Evolutionary conservation across 2,797 vertebrate genomes (phyloP).

Genomic region (Phalanger gymnotis): DNA sequence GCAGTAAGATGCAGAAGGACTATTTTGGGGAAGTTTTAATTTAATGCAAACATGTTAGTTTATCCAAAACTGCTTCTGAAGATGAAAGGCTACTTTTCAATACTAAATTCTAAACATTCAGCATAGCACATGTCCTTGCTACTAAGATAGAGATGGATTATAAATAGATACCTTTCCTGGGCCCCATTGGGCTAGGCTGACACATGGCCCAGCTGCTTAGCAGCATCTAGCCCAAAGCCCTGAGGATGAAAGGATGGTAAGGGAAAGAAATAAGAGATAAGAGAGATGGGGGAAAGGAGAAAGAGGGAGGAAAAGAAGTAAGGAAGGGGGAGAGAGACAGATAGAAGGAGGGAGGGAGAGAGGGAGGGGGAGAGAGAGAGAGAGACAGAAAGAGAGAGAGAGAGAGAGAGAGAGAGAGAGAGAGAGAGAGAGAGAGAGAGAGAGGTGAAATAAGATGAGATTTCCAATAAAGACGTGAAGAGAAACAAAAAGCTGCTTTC

Average conservation of each 20-base stretch:
- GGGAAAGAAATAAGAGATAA: constrained; percentile 4
- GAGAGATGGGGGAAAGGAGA: background rate
- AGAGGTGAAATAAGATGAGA: background rate
- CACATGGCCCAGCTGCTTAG: background rate
- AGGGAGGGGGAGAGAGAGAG: too few relatives aligned
- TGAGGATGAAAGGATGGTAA: constrained; percentile 8
- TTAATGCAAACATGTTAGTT: constrained; percentile 2
- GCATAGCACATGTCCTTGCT: background rate
- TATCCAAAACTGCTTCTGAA: background rate
- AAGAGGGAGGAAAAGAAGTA: background rate
- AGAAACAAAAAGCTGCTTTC: background rate
- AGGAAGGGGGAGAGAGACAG: background rate
- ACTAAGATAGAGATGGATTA: background rate
- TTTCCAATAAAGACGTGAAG: background rate
- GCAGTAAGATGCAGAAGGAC: background rate
- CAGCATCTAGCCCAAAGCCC: background rate
- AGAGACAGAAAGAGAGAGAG: rapidly evolving
- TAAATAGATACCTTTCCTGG: background rate
- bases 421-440: too few relatives aligned
- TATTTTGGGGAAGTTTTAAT: background rate
- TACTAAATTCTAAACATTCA: background rate
- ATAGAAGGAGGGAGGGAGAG: background rate
- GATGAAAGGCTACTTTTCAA: background rate
- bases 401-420: too few relatives aligned
- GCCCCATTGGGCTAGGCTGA: background rate